Evolutionary conservation across 2,797 vertebrate species (phyloP), one percentile per base, ranked within the genome.

Genomic region (Cercopithecus hamlyni): DNA sequence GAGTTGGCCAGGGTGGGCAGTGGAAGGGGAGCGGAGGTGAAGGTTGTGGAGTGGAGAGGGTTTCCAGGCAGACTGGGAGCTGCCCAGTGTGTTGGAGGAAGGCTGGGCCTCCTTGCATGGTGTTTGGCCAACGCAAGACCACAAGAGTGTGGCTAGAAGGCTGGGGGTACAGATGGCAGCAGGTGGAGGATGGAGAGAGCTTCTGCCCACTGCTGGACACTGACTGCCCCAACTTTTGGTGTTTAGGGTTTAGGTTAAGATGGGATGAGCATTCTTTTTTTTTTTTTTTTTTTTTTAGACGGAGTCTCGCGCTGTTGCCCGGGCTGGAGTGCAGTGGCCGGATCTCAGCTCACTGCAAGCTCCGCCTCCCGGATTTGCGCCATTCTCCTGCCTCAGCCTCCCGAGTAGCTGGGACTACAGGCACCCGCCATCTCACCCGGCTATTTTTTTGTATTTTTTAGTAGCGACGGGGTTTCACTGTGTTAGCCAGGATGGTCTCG

Each of bases 1-100:
- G 13, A 72, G 55, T 8, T 2, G 17, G 30, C 7, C 72, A 26
- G 58, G 8, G 6, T 24, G 15, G 20, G 48, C 33, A 7, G 26
- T 0, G 5, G 70, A 13, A 10, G 15, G 22, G 43, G 0, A 3
- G 4, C 2, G n/a, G 13, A 61, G 39, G n/a, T 0, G 26, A 11
- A 11, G 45, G 14, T 14, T 1, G 0, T 36, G 24, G 33, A 27
- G 39, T 8, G 17, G 45, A 15, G 64, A 72, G 64, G n/a, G 1
- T 3, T 36, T 75, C 15, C 33, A 0, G 15, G 81, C 26, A 48
- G 1, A 2, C 13, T 1, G 2, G 48, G 84, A 33, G 57, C 0
- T 0, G 2, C 19, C 1, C 1, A 24, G 30, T 7, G 2, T 52
- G 41, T 9, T 43, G 12, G 36, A 33, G 57, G 41, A 33, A 7